These are phyloP conservation scores for Stichopus chloronotus DNA, from an alignment of 35 echinoderm and acorn worm genomes.

Conservation along the genomic window DNA sequence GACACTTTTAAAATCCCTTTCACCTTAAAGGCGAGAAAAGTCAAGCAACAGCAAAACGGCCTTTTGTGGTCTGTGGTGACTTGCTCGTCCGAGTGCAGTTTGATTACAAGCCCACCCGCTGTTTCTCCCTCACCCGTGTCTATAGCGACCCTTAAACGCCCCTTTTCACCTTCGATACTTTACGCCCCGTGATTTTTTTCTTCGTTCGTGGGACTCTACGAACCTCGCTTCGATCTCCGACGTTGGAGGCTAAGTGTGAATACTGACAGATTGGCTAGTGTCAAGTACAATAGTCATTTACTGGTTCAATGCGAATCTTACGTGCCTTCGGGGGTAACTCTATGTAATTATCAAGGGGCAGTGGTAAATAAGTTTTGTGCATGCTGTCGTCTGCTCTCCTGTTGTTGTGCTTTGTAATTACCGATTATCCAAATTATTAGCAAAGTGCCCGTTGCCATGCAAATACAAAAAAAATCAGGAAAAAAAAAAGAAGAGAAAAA, in stretches of 20 bases:
- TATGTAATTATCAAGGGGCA: neutral
- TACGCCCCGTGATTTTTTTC: conserved; percentile 19
- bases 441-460: neutral
- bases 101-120: conserved; percentile 39
- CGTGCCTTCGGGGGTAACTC: conserved; percentile 1
- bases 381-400: neutral
- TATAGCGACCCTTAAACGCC: conserved; percentile 39
- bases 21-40: conserved; percentile 30
- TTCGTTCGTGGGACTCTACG: conserved; percentile 4
- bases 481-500: neutral
- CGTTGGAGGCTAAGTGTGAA: conserved; percentile 5
- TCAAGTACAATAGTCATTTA: conserved; percentile 16
- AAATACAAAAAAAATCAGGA: neutral
- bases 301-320: conserved; percentile 31
- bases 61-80: conserved; percentile 10
- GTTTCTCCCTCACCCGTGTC: conserved; percentile 15
- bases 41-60: neutral
- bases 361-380: neutral
- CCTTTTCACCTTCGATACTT: conserved; percentile 38
- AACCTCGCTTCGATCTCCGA: neutral
- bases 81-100: conserved; percentile 30
- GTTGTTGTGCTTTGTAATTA: neutral
- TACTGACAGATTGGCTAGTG: conserved; percentile 15
- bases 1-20: neutral
- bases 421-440: neutral